Evolutionary conservation across 2,797 vertebrate species (phyloP).

Genomic region (Cossypha polioptera): DNA sequence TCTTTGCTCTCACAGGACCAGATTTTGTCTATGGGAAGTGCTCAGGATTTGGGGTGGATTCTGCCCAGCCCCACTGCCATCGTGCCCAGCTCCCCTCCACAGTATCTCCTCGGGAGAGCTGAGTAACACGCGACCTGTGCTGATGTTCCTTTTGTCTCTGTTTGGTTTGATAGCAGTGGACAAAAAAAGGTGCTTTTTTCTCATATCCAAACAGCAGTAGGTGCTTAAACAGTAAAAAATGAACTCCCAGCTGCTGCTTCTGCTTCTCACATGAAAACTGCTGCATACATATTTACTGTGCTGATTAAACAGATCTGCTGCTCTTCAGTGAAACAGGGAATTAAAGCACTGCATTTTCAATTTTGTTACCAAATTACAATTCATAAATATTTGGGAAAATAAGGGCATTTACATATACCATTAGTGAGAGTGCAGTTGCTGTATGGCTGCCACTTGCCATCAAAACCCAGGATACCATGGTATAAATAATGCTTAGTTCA

Average conservation of each 20-base stretch:
- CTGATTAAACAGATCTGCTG: constrained; percentile 4
- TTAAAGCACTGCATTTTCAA: neutral
- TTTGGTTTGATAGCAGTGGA: neutral
- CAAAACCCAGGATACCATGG: neutral
- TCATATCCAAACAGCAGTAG: neutral
- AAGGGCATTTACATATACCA: neutral
- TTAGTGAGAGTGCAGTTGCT: neutral
- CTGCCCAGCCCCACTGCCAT: neutral
- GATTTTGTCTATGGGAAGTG: neutral
- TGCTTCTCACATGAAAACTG: neutral
- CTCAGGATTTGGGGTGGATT: neutral
- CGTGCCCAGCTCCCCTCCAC: no score
- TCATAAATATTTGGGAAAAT: constrained; percentile 35
- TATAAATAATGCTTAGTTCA: neutral
- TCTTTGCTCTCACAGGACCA: neutral
- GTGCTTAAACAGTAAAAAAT: neutral
- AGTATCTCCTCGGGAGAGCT: accelerated
- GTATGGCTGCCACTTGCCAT: neutral
- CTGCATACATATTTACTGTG: neutral
- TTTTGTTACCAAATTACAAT: constrained; percentile 12
- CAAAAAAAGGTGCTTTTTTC: accelerated
- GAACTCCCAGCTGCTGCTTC: neutral
- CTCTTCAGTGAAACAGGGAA: neutral
- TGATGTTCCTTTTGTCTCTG: neutral
- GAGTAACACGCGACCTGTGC: neutral